A percentile compares a stretch with the other conserved stretches of the same genome.
These are phyloP conservation scores for Lasioglossum morio DNA, from an alignment of 2,888 invertebrate species.

Conservation along the genomic window DNA sequence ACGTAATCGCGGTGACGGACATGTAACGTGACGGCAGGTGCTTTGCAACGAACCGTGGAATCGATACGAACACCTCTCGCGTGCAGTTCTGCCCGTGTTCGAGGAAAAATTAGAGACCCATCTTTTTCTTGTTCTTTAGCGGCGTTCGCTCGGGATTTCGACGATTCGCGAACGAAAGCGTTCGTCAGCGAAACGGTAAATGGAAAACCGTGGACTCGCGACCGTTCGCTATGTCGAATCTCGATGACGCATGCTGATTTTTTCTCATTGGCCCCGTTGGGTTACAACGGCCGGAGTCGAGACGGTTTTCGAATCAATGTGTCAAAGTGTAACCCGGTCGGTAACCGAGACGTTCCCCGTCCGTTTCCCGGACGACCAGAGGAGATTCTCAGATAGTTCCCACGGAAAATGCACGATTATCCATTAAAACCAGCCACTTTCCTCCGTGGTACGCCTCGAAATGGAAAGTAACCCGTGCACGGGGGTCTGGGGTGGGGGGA, in stretches of 20 bases:
- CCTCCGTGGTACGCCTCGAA: conserved; percentile 40
- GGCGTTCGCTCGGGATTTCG: not conserved
- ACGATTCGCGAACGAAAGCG: not conserved
- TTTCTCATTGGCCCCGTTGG: not conserved
- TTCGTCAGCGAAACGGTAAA: not conserved
- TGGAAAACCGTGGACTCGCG: not conserved
- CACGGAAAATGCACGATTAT: conserved; percentile 10
- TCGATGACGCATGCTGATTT: conserved; percentile 1
- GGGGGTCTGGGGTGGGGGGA: conserved; percentile 10
- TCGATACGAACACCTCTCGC: conserved; percentile 40
- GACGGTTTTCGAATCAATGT: not conserved
- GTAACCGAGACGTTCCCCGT: conserved; percentile 10
- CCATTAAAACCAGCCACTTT: conserved; percentile 16
- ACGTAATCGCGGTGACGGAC: conserved; percentile 22
- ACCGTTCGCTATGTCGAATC: not conserved
- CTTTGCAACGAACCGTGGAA: conserved; percentile 37
- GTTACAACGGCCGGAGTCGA: not conserved
- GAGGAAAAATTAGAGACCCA: not conserved
- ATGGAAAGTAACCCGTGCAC: conserved; percentile 53
- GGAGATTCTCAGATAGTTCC: not conserved
- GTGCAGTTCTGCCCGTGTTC: conserved; percentile 11
- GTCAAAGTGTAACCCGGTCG: not conserved
- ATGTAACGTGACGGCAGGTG: conserved; percentile 38
- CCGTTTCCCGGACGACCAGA: not conserved
- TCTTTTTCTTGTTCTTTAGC: not conserved